These are phyloP conservation scores for Pipa parva DNA, from an alignment of 2,113 vertebrate species.

Conservation along the genomic window DNA sequence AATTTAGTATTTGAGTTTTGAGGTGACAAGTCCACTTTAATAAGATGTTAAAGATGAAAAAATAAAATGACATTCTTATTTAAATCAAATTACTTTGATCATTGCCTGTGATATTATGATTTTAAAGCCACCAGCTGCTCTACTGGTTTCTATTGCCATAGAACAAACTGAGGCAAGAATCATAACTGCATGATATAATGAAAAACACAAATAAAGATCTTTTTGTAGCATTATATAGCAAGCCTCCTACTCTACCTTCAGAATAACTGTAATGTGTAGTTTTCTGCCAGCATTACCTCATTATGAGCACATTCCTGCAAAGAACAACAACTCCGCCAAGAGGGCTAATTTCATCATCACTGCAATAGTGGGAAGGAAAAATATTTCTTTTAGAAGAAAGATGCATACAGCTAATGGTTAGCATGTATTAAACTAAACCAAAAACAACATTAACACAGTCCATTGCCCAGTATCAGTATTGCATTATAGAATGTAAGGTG, in stretches of 20 bases:
- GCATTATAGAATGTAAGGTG: conserved; percentile 6
- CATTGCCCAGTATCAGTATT: neutral
- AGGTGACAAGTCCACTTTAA: too few relatives aligned
- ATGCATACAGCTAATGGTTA: neutral
- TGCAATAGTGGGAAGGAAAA: neutral
- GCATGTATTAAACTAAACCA: neutral
- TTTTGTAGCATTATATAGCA: neutral
- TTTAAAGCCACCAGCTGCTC: conserved; percentile 8
- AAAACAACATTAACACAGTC: neutral
- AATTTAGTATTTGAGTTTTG: too few relatives aligned
- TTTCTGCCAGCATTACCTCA: conserved; percentile 12
- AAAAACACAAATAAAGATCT: conserved; percentile 6
- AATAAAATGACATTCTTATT: conserved; percentile 16
- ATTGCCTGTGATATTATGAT: conserved; percentile 4
- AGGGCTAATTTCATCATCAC: conserved; percentile 3
- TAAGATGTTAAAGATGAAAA: too few relatives aligned
- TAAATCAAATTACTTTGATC: conserved; percentile 12
- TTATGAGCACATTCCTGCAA: neutral
- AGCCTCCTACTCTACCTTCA: conserved; percentile 7
- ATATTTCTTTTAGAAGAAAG: neutral
- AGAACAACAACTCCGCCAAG: conserved; percentile 5
- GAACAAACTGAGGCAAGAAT: conserved; percentile 5
- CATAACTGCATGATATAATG: conserved; percentile 19
- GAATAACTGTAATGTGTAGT: conserved; percentile 17
- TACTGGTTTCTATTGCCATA: conserved; percentile 1